These are phyloP conservation scores for Hemithea aestivaria DNA, from an alignment of 2,888 invertebrate species.

Conservation along the genomic window DNA sequence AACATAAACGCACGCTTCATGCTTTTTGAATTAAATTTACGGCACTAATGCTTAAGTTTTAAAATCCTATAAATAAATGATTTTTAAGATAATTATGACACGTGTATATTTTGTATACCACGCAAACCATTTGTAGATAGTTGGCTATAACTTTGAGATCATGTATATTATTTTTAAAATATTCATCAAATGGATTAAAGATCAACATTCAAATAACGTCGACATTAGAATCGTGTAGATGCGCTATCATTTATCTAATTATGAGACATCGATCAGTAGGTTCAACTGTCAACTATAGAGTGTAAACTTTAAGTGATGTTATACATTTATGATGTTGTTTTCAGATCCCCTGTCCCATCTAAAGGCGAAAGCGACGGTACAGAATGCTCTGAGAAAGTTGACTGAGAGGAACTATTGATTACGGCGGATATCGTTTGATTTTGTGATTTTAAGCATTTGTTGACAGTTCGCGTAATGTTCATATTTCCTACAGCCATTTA, in stretches of 20 bases:
- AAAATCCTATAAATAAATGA: slow-evolving; percentile 45
- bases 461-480: slow-evolving; percentile 37
- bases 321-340: slow-evolving; percentile 41
- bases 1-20: slow-evolving; percentile 73
- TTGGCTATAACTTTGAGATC: slow-evolving; percentile 16
- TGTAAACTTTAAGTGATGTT: slow-evolving; percentile 3
- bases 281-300: background rate
- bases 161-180: slow-evolving; percentile 8
- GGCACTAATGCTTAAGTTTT: slow-evolving; percentile 71
- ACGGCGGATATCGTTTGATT: slow-evolving; percentile 40
- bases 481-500: slow-evolving; percentile 30
- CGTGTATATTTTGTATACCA: slow-evolving; percentile 31
- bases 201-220: slow-evolving; percentile 1
- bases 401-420: slow-evolving; percentile 71
- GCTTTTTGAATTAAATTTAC: slow-evolving; percentile 69
- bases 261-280: slow-evolving; percentile 9
- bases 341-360: slow-evolving; percentile 75
- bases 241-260: slow-evolving; percentile 15
- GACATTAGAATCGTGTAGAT: slow-evolving; percentile 13
- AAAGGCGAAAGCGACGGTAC: slow-evolving; percentile 77
- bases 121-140: slow-evolving; percentile 2
- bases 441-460: slow-evolving; percentile 66
- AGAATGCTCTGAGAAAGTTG: slow-evolving; percentile 76
- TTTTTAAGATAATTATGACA: slow-evolving; percentile 31
- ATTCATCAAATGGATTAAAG: slow-evolving; percentile 1